These are phyloP conservation scores for Epistrophe eligans DNA, from an alignment of 2,888 invertebrate genomes.

Conservation along the genomic window DNA sequence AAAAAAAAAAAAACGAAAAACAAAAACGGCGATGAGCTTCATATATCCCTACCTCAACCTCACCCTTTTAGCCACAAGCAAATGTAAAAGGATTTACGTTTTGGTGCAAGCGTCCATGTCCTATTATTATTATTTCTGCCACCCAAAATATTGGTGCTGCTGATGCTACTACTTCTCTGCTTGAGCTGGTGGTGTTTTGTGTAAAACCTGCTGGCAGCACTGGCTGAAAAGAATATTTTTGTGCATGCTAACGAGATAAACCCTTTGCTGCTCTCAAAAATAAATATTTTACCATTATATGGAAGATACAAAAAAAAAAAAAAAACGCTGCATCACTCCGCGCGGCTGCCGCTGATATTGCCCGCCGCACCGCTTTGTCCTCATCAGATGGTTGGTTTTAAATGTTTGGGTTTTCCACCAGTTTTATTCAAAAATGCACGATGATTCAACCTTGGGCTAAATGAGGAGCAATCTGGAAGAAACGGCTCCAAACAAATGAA, in stretches of 20 bases:
- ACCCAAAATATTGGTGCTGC: not conserved
- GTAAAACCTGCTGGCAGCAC: slow-evolving; percentile 46
- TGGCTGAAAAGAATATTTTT: slow-evolving; percentile 58
- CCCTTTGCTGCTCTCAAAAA: slow-evolving; percentile 58
- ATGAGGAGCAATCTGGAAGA: slow-evolving; percentile 27
- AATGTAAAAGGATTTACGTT: slow-evolving; percentile 50
- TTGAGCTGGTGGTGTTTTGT: not conserved
- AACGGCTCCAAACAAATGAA: slow-evolving; percentile 30
- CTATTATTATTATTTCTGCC: not conserved
- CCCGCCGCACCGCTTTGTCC: not conserved
- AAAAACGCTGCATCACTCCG: not conserved
- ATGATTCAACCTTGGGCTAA: slow-evolving; percentile 20
- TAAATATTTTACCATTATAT: slow-evolving; percentile 65
- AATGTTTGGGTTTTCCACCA: slow-evolving; percentile 10
- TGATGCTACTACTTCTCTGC: no score
- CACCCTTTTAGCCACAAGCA: slow-evolving; percentile 44
- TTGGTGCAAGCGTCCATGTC: slow-evolving; percentile 18
- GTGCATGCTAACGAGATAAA: slow-evolving; percentile 71
- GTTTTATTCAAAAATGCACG: slow-evolving; percentile 29
- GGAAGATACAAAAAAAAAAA: slow-evolving; percentile 39
- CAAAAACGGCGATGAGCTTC: slow-evolving; percentile 7
- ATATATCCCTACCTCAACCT: slow-evolving; percentile 6
- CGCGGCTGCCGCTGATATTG: not conserved
- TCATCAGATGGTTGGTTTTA: slow-evolving; percentile 7
- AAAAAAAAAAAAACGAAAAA: not conserved